Percentiles rank a stretch among this genome's conserved stretches.
Evolutionary conservation across 92 coral and sea anemone species (phyloP).

Genomic region (Phenganax stokvisi): DNA sequence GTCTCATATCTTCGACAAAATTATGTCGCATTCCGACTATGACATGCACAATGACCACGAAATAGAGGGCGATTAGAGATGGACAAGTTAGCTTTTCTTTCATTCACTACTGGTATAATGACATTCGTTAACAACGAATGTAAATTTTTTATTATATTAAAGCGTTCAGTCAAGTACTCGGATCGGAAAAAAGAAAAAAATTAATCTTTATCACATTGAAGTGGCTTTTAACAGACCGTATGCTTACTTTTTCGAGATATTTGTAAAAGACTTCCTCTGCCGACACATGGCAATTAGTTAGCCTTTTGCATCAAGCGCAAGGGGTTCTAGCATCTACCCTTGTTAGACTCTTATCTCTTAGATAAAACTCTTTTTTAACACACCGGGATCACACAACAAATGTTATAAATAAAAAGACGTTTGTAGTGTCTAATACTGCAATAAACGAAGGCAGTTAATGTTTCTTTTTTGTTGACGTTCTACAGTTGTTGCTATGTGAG

Average conservation of each 20-base stretch:
- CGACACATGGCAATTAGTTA: no score
- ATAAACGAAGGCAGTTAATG: background rate
- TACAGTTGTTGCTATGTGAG: constrained; percentile 14
- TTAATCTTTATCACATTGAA: background rate
- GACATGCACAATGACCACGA: background rate
- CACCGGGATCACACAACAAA: background rate
- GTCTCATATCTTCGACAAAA: background rate
- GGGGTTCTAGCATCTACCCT: no score
- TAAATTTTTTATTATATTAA: background rate
- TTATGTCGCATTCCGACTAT: background rate
- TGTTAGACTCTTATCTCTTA: no score
- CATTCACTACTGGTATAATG: background rate
- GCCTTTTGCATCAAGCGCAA: no score
- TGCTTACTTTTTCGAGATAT: no score
- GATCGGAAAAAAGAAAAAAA: background rate
- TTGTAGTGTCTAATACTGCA: background rate
- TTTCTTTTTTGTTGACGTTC: constrained; percentile 10
- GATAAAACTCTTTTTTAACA: no score
- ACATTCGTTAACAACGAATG: constrained; percentile 6
- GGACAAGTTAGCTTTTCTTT: background rate
- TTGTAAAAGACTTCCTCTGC: no score
- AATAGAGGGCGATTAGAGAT: background rate
- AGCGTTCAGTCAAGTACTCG: background rate
- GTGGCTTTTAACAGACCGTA: background rate
- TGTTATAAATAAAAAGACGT: background rate